A percentile compares a stretch with the other conserved stretches of the same genome.
phyloP scores from a whole-genome alignment of 2,888 invertebrate species.

The Phyllotreta cruciferae region DNA sequence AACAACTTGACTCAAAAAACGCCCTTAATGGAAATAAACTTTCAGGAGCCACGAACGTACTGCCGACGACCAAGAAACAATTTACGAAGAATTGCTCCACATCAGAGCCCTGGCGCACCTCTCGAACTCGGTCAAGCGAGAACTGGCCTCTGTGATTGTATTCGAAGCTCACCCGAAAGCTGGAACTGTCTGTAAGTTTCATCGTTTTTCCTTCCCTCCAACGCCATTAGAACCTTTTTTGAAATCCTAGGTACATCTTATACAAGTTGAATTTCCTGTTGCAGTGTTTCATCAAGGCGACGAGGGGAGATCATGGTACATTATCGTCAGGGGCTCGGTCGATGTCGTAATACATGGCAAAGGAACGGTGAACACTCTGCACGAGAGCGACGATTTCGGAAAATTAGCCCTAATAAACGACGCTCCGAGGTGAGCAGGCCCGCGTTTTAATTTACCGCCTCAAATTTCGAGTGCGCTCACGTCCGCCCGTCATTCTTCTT shows the following conservation, averaged over 20 bases:
- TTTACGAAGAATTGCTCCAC: constrained; percentile 83
- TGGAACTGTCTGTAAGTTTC: constrained; percentile 76
- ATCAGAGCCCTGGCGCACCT: constrained; percentile 82
- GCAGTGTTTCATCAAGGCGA: constrained; percentile 85
- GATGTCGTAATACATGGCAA: constrained; percentile 86
- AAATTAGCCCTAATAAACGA: constrained; percentile 86
- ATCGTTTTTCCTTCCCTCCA: not conserved
- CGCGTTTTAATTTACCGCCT: not conserved
- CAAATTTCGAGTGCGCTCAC: constrained; percentile 8
- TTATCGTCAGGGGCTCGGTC: constrained; percentile 81
- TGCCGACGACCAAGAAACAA: constrained; percentile 79
- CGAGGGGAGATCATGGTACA: constrained; percentile 85
- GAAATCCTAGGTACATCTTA: constrained; percentile 16
- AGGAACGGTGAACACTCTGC: constrained; percentile 80
- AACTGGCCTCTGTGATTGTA: constrained; percentile 78
- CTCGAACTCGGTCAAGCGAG: constrained; percentile 81
- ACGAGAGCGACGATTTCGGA: constrained; percentile 88
- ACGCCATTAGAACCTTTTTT: no score
- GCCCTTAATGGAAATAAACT: constrained; percentile 9
- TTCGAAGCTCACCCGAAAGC: constrained; percentile 81
- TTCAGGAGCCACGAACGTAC: constrained; percentile 78
- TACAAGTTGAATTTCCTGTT: constrained; percentile 35
- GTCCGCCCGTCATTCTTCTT: no score
- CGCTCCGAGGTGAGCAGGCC: constrained; percentile 71
- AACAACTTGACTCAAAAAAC: constrained; percentile 2